These are phyloP conservation scores for Hyppa rectilinea DNA, from an alignment of 2,888 invertebrate species.

Conservation along the genomic window DNA sequence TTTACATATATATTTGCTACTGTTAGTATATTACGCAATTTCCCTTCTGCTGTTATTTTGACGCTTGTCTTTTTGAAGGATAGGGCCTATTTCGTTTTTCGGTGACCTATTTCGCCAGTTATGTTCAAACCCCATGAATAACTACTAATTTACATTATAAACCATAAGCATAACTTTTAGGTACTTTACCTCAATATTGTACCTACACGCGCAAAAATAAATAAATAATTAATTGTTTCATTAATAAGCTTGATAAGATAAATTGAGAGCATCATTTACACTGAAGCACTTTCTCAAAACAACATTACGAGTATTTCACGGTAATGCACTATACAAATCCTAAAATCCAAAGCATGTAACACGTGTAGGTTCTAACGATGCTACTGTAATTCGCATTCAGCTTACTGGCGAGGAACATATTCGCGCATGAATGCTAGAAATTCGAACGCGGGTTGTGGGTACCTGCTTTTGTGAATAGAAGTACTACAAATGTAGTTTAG, in stretches of 20 bases:
- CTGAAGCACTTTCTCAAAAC: not conserved
- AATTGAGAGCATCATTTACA: not conserved
- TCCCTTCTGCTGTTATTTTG: no score
- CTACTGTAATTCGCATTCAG: constrained; percentile 21
- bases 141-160: not conserved
- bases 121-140: not conserved
- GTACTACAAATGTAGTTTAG: not conserved
- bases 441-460: not conserved
- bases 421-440: constrained; percentile 32
- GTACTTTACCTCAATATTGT: not conserved
- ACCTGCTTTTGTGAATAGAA: not conserved
- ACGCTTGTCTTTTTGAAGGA: no score
- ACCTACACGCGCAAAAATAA: not conserved
- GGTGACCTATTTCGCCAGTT: not conserved
- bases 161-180: not conserved
- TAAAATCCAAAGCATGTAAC: constrained; percentile 10
- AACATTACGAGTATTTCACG: not conserved
- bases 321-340: not conserved
- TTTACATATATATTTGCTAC: no score
- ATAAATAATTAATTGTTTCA: not conserved
- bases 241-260: not conserved
- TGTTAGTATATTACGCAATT: no score
- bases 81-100: no score
- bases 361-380: constrained; percentile 29
- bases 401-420: constrained; percentile 34